phyloP scores from a whole-genome alignment of 2,113 vertebrate species.

The Poicephalus gulielmi region DNA sequence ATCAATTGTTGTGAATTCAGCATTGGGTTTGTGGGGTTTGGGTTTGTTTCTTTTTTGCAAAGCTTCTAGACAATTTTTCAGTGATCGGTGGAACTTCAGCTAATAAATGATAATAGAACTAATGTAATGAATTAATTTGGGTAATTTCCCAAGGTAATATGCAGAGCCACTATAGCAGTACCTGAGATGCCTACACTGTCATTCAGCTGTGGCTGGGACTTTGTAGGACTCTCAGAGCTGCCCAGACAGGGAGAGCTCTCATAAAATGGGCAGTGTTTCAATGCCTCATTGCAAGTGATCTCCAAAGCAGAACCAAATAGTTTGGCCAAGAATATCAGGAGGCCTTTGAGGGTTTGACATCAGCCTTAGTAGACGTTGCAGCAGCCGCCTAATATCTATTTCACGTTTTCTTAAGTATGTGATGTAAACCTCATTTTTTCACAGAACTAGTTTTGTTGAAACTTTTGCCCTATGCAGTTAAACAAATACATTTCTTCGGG shows the following conservation, averaged over 20 bases:
- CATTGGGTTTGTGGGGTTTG: background rate
- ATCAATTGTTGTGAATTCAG: background rate
- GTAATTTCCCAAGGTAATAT: background rate
- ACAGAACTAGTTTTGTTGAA: background rate
- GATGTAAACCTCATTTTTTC: background rate
- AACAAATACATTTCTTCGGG: background rate
- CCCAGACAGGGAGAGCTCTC: background rate
- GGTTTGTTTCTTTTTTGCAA: background rate
- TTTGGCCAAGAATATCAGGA: background rate
- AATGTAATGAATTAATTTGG: background rate
- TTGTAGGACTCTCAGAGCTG: background rate
- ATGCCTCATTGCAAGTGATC: background rate
- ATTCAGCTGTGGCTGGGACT: background rate
- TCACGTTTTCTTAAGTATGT: background rate
- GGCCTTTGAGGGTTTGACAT: background rate
- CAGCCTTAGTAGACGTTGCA: background rate
- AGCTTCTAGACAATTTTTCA: background rate
- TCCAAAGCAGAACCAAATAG: background rate
- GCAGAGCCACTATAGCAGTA: background rate
- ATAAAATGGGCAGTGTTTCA: background rate
- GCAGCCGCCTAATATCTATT: background rate
- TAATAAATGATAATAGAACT: background rate
- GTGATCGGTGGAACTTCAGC: background rate
- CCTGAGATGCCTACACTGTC: background rate
- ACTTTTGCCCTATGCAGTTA: background rate